Evolutionary conservation across 64 coral and sea anemone species (phyloP), one percentile per base, ranked within the genome.

Genomic region (Pocillopora damicornis): DNA sequence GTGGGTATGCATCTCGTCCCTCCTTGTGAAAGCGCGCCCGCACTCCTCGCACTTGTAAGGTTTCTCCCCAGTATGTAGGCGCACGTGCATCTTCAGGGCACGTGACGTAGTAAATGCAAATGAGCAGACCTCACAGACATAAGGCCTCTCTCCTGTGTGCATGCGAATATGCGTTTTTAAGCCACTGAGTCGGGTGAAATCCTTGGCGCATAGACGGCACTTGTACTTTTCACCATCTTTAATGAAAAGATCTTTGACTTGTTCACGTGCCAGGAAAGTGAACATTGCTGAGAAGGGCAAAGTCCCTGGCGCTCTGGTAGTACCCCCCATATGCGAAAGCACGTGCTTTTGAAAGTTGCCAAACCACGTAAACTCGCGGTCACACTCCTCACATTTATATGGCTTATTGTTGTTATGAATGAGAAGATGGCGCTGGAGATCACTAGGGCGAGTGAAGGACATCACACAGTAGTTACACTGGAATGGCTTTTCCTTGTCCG

Each of bases 61-160:
- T 59, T 98, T 98, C 76, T 98, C 95, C 25, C 95, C 95, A 35
- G 92, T 98, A 73, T 98, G 95, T 20, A 98, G 89, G 71, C 95
- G 91, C 62, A 90, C 89, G 63, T 98, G 95, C 95, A 98, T 98
- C 79, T 98, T 98, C 13, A 98, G 89, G 35, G 95, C 95, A 79
- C 95, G 95, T 71, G 95, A 98, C 37, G 95, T 98, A 7, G 95
- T 98, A 81, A 98, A 98, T 1, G 95, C 92, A 65, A 98, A 94
- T 1, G 89, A 94, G 60, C 95, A 98, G 59, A 91, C 83, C 56
- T 95, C 94, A 89, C 94, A 95, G 10, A 95, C 94, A 25, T 91
- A 95, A 9, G 93, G 93, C 42, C 93, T 59, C 56, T 95, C 93
- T 17, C 93, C 93, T 0, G 93, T 95, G 62, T 95, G 93, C 93